Conservation (phyloP, 2,113 vertebrate genomes). For the Acinonyx jubatus region DNA sequence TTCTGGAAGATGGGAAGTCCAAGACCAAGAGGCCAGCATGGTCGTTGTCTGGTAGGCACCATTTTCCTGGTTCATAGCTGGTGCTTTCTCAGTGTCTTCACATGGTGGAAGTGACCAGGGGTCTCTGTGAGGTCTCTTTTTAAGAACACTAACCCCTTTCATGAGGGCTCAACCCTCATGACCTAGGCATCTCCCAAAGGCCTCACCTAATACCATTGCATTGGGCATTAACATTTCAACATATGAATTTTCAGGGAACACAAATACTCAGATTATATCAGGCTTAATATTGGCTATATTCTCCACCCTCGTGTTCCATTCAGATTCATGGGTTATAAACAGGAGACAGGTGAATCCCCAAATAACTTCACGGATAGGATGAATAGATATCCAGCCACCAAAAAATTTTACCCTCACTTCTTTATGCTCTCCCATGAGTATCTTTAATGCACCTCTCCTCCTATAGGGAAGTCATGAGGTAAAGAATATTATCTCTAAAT, state of each 20-base stretch:
- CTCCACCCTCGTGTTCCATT: not conserved
- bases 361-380: not conserved
- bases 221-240: not conserved
- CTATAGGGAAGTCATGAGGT: not conserved
- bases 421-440: not conserved
- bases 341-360: not conserved
- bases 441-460: not conserved
- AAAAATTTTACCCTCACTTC: not conserved
- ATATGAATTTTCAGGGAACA: not conserved
- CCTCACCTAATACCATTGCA: not conserved
- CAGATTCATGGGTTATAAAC: conserved; percentile 3
- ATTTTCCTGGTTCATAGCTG: not conserved
- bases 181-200: not conserved
- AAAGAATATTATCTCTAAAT: conserved; percentile 55
- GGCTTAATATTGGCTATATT: not conserved
- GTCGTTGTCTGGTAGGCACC: not conserved
- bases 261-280: not conserved
- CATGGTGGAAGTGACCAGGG: not conserved
- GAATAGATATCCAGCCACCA: not conserved
- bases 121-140: not conserved
- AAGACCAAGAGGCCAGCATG: not conserved
- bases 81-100: not conserved
- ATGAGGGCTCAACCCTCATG: not conserved
- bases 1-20: not conserved
- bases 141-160: not conserved